Evolutionary conservation across 1,140 invertebrate genomes (phyloP), one percentile per base, ranked within the genome.

Genomic region (Atopsyche davidsoni): DNA sequence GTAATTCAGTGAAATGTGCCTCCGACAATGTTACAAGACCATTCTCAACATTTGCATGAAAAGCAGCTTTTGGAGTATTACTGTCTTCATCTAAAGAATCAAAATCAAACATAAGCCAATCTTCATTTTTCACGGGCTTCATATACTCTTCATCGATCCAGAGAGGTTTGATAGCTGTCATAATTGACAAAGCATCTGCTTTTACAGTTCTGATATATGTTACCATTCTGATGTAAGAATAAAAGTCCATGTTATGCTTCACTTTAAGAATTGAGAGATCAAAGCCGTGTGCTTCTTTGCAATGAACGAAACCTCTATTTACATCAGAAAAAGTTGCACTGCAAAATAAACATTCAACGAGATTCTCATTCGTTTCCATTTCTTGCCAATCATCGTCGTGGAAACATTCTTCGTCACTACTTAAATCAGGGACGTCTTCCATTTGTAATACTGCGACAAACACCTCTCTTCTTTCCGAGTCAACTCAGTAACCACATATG

Each of bases 181-280:
- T 75, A 10, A 89, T 65, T 17, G 77, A 69, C 31, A 80, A 65
- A 24, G 76, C 70, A n/a, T 59, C 67, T 14, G 79, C 63, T 58
- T 81, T 80, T 42, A 81, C 72, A 21, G 67, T 72, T 59, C 89
- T 78, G 42, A 94, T 85, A 62, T 82, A 96, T 72, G 95, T 95
- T 10, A 95, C 82, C 56, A 94, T 70, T 66, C 90, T 91, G 14
- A 94, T 92, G 57, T 86, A 94, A 0, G 81, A 83, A 67, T 92
- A 89, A 60, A 82, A 84, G 63, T 93, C 89, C 73, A 94, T 80
- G 49, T 77, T 77, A 60, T 84, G 81, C 57, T 79, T 85, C 1
- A 65, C 62, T 65, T 86, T 85, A 25, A 89, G 72, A 16, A 69
- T 63, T 11, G 72, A 63, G 17, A 95, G 73, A 66, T 85, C 79